These are phyloP conservation scores for Nothoprocta pentlandii DNA, from an alignment of 2,113 vertebrate species.

Conservation along the genomic window DNA sequence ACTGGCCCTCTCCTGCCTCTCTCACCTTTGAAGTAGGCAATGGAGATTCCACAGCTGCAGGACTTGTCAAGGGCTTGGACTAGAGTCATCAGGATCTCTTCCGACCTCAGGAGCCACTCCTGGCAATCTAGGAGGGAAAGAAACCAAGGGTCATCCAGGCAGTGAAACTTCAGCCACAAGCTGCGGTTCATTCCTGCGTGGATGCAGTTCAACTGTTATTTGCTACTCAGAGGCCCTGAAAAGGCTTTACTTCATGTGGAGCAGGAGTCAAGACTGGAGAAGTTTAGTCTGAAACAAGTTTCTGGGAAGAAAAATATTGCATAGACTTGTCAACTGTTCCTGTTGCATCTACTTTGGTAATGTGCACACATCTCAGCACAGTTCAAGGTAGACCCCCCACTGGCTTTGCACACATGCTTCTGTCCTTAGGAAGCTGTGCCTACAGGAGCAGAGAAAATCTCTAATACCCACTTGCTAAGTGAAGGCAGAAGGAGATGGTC, in stretches of 20 bases:
- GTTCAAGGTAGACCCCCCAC: not conserved
- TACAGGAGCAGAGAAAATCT: not conserved
- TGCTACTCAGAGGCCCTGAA: not conserved
- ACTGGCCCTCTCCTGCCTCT: not conserved
- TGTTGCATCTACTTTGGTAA: not conserved
- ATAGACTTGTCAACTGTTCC: not conserved
- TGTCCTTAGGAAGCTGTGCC: not conserved
- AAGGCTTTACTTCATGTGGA: not conserved
- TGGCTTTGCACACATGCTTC: accelerated
- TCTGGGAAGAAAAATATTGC: not conserved
- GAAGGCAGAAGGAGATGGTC: conserved; percentile 44
- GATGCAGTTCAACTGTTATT: not conserved
- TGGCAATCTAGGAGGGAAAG: conserved; percentile 30
- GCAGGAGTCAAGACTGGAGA: not conserved
- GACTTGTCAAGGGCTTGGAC: not conserved
- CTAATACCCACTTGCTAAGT: not conserved
- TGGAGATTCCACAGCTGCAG: conserved; percentile 28
- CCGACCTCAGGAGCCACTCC: not conserved
- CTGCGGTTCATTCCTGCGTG: not conserved
- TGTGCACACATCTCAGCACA: accelerated
- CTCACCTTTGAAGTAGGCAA: conserved; percentile 53
- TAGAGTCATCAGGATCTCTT: not conserved
- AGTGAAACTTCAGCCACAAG: not conserved
- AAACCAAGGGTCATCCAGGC: not conserved
- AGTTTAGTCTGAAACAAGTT: not conserved